Evolutionary conservation across 2,113 vertebrate genomes (phyloP), one percentile per base, ranked within the genome.

Genomic region (Microcebus murinus): DNA sequence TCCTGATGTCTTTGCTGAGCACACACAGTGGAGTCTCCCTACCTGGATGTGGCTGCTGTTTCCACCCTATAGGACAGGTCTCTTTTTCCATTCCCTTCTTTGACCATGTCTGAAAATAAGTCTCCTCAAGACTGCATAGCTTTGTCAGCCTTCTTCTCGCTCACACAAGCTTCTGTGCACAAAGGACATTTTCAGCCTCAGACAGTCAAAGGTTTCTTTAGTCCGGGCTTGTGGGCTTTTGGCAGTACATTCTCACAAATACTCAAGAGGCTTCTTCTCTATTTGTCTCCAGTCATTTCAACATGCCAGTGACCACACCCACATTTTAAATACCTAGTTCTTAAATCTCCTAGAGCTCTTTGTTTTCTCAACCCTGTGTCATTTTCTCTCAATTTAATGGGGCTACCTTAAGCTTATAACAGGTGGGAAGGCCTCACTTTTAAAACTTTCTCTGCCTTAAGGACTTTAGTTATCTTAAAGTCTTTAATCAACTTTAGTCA

Each of bases 211-310:
- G 65, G 77, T 21, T 18, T 68, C 67, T 36, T 82, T 17, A 45
- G 25, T 42, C n/a, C 21, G 39, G 86, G n/a, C 61, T 67, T 90
- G 77, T 48, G 81, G 76, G 96, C 91, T 67, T 39, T 88, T 83
- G 91, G 85, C 90, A 97, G 94, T 17, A n/a, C 76, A 48, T 57
- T 90, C 85, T 88, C 70, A 88, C 57, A 68, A 61, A 87, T 71
- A 52, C 65, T 94, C 90, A 71, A 67, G 83, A 93, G 79, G 42
- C 55, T 90, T 93, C 86, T 86, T 82, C 42, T 92, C 91, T 77
- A 17, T 87, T 82, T 81, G 39, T 92, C 77, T 95, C 45, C 77
- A 88, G 45, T 31, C 8, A 8, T 27, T 76, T 65, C 21, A 55
- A 57, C 4, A 11, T 68, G 31, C 88, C 39, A 77, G 59, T 14